Evolutionary conservation across 2,797 vertebrate species (phyloP), one percentile per base, ranked within the genome.

Genomic region (Denticeps clupeoides): DNA sequence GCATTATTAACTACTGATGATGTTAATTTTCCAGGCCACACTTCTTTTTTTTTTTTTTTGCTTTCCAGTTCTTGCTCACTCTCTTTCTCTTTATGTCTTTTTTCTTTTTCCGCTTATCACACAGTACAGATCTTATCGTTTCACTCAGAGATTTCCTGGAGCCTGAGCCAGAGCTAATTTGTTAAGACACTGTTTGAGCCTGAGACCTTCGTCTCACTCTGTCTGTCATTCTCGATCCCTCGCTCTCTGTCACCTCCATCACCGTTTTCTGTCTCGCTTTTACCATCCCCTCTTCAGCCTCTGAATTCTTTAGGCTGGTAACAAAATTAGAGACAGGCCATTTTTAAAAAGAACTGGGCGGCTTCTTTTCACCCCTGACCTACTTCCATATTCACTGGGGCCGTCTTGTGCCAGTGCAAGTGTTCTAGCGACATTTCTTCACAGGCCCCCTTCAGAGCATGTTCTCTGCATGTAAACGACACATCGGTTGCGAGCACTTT

Each of bases 1-100:
- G 24, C 46, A 38, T 47, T 51, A 37, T 25, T 33, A 40, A 8
- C 47, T 18, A 11, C 19, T 19, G 35, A 23, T 35, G 12, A 47
- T 43, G 13, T 40, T 38, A 52, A 52, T 48, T n/a, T n/a, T n/a
- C n/a, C n/a, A n/a, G n/a, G n/a, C 16, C 13, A 35, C 15, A 8
- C 13, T 16, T 32, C 13, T 35, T 3, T 35, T 35, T 32, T 35
- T n/a, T 12, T 5, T 10, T 12, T 10, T 25, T 27, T 25, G 3
- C 10, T 9, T 27, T 28, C 27, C 27, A 25, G 28, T 2, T 11
- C 9, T 28, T 27, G 11, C 27, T 28, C 27, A n/a, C 10, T 9
- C 7, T 7, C 3, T 28, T 10, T 28, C 1, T 28, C 10, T 11
- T 10, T 27, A n/a, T 12, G 5, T 13, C 29, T 32, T 31, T 7